Evolutionary conservation across 1,140 invertebrate genomes (phyloP).

Genomic region (Elysia chlorotica): DNA sequence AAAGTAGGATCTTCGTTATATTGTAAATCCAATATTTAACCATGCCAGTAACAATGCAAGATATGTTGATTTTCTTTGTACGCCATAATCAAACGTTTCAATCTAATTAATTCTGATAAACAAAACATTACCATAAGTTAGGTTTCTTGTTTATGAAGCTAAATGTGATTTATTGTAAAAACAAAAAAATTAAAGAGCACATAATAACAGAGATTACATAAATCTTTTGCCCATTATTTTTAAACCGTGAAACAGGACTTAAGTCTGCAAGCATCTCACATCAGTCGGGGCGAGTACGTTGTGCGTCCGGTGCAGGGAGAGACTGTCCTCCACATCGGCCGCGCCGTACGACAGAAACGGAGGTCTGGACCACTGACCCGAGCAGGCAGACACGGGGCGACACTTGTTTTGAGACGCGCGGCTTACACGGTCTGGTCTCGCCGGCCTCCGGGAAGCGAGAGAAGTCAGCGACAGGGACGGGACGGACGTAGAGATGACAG

Average conservation of each 20-base stretch:
- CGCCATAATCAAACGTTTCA: too few species aligned
- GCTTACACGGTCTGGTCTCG: background rate
- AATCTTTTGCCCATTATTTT: too few species aligned
- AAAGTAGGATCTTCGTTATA: too few species aligned
- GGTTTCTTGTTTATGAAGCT: background rate
- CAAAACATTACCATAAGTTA: too few species aligned
- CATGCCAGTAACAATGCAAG: too few species aligned
- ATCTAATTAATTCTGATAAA: too few species aligned
- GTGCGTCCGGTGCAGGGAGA: conserved; percentile 10
- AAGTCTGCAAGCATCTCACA: conserved; percentile 14
- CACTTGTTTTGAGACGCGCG: background rate
- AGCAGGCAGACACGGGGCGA: background rate
- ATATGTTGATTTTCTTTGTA: background rate
- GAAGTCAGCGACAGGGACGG: too few species aligned
- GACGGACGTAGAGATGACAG: too few species aligned
- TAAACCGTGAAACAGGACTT: too few species aligned
- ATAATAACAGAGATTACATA: too few species aligned
- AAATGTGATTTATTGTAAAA: background rate
- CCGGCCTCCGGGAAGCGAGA: background rate
- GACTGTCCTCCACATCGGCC: conserved; percentile 1
- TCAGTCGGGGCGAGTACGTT: conserved; percentile 11
- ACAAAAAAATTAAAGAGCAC: background rate
- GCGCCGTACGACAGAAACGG: conserved; percentile 7
- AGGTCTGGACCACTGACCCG: background rate
- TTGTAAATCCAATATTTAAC: too few species aligned